Evolutionary conservation across 2,113 vertebrate genomes (phyloP), one percentile per base, ranked within the genome.

Genomic region (Bagarius yarrelli): DNA sequence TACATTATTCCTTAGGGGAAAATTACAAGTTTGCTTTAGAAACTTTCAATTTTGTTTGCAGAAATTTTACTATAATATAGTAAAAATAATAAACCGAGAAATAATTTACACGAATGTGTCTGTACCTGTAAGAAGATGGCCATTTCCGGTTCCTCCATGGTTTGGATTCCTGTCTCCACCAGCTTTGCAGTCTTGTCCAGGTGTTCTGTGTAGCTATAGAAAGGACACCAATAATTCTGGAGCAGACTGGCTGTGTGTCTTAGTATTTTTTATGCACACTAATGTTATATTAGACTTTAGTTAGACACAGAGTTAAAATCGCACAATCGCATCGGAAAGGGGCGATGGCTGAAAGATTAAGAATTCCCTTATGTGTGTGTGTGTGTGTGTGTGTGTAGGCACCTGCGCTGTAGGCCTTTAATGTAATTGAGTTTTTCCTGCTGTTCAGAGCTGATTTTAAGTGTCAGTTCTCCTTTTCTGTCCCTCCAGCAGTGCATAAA

Each of bases 131-230:
- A 90, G 92, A 98, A 99, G 80, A 96, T 85, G 0, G 96, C 95
- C 95, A 98, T 98, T 91, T 98, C 96, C 6, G 95, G 92, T 85
- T 97, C 94, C 72, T 98, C 97, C 96, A 99, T 94, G 63, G 93
- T 95, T 89, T 97, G 95, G 82, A 98, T 96, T 87, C 95, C 95
- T 25, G 94, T 95, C 88, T 98, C 96, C 66, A 99, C 94, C 78
- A 97, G 88, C 89, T 96, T 96, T 78, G 95, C 94, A 1, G 95
- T 91, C 0, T 85, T 90, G 71, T 98, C 96, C 90, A 96, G 88
- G 79, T 99, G 97, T 36, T 96, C 93, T 0, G 89, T 93, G 84
- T 98, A 95, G 83, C 95, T 97, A 76, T 27, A 50, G 36, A 30
- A 66, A 64, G 30, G 4, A 57, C 2, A 40, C 3, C 14, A 19